Percentiles rank a stretch among this genome's conserved stretches.
phyloP scores from a whole-genome alignment of 2,888 invertebrate genomes.

The Yponomeuta plumbellus region DNA sequence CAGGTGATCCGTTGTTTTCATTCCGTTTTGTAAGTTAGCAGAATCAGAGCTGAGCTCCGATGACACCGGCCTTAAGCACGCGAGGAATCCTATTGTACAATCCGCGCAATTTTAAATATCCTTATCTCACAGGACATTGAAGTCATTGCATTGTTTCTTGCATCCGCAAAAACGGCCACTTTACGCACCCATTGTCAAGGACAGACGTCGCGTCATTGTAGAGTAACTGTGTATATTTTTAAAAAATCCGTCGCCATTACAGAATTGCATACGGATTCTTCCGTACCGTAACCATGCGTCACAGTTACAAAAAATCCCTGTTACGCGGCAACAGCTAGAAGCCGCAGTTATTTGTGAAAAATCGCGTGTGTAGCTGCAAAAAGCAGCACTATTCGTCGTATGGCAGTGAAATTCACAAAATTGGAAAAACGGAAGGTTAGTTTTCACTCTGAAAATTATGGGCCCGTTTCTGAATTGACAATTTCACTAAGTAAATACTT shows the following conservation, averaged over 20 bases:
- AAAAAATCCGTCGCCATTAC: background rate
- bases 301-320: slow-evolving; percentile 12
- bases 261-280: background rate
- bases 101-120: slow-evolving; percentile 16
- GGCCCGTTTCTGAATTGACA: too few species aligned
- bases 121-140: slow-evolving; percentile 2
- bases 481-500: too few species aligned
- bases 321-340: slow-evolving; percentile 39
- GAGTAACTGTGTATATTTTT: background rate
- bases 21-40: background rate
- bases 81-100: slow-evolving; percentile 15
- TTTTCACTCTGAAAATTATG: background rate
- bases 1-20: background rate
- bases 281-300: slow-evolving; percentile 1
- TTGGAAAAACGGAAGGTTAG: background rate
- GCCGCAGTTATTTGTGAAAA: slow-evolving; percentile 54
- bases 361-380: slow-evolving; percentile 54
- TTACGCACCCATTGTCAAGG: slow-evolving; percentile 2
- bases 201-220: background rate
- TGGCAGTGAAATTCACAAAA: background rate
- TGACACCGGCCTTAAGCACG: slow-evolving; percentile 3
- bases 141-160: slow-evolving; percentile 9
- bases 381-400: slow-evolving; percentile 28
- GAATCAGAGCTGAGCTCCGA: background rate
- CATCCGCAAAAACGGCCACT: slow-evolving; percentile 11